Conservation (phyloP, 2,113 vertebrate genomes). For the Brachyistius frenatus region DNA sequence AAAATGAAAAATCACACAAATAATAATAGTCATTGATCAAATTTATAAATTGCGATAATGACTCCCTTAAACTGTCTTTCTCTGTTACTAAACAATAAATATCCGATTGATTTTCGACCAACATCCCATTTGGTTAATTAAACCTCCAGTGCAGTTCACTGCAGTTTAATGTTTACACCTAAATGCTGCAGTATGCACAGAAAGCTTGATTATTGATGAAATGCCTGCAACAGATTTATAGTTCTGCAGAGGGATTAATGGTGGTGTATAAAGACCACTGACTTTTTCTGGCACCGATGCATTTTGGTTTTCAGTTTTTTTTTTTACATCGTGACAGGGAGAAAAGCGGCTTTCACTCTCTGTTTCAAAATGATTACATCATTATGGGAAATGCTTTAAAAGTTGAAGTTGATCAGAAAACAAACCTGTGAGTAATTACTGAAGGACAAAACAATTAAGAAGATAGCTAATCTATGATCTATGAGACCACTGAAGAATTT, state of each 20-base stretch:
- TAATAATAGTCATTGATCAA: no score
- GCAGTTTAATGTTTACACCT: slow-evolving; percentile 26
- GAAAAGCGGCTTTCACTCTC: not conserved
- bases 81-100: slow-evolving; percentile 12
- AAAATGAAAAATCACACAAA: not conserved
- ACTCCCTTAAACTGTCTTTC: not conserved
- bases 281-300: not conserved
- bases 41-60: not conserved
- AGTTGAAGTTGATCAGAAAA: not conserved
- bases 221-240: slow-evolving; percentile 44
- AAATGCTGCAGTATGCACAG: slow-evolving; percentile 22
- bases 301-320: not conserved
- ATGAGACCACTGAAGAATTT: no score
- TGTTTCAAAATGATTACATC: not conserved
- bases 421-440: not conserved
- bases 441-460: not conserved
- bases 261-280: not conserved
- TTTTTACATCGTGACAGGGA: not conserved
- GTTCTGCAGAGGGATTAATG: slow-evolving; percentile 8
- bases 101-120: slow-evolving; percentile 10
- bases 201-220: slow-evolving; percentile 48
- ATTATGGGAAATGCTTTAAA: not conserved
- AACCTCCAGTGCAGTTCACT: slow-evolving; percentile 13
- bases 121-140: slow-evolving; percentile 2
- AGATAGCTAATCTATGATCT: not conserved